phyloP scores from a whole-genome alignment of 2,888 invertebrate species.

The Heliconius ismenius region DNA sequence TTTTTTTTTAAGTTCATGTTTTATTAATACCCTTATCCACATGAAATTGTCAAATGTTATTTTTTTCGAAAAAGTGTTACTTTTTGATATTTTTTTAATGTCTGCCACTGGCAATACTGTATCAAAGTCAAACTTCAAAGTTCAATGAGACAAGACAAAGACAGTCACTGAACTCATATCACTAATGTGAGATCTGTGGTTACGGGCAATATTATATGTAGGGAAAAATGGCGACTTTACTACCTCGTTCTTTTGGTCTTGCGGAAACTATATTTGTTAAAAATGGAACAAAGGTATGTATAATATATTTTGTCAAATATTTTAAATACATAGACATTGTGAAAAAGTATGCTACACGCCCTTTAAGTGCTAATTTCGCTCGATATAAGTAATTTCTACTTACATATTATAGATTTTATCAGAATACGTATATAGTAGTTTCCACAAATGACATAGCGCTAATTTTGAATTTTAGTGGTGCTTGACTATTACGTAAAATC shows the following conservation, averaged over 20 bases:
- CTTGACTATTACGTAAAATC: slow-evolving; percentile 37
- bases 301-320: background rate
- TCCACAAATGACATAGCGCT: slow-evolving; percentile 33
- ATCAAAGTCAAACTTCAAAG: slow-evolving; percentile 4
- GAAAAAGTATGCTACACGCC: background rate
- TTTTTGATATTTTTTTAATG: no score
- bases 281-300: slow-evolving; percentile 87
- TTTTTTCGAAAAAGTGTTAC: no score
- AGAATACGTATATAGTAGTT: slow-evolving; percentile 28
- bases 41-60: no score
- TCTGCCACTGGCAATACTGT: no score
- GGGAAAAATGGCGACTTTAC: slow-evolving; percentile 89
- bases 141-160: background rate
- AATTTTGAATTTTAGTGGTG: slow-evolving; percentile 40
- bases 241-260: slow-evolving; percentile 87
- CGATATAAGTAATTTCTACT: background rate
- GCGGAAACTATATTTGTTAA: slow-evolving; percentile 86
- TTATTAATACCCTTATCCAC: no score
- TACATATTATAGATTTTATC: slow-evolving; percentile 6
- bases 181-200: slow-evolving; percentile 3
- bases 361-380: background rate
- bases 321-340: background rate
- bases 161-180: background rate
- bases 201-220: slow-evolving; percentile 32
- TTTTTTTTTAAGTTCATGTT: no score